A percentile compares a stretch with the other conserved stretches of the same genome.
Evolutionary conservation across 2,888 invertebrate species (phyloP).

Genomic region (Apomyelois bistriatella): DNA sequence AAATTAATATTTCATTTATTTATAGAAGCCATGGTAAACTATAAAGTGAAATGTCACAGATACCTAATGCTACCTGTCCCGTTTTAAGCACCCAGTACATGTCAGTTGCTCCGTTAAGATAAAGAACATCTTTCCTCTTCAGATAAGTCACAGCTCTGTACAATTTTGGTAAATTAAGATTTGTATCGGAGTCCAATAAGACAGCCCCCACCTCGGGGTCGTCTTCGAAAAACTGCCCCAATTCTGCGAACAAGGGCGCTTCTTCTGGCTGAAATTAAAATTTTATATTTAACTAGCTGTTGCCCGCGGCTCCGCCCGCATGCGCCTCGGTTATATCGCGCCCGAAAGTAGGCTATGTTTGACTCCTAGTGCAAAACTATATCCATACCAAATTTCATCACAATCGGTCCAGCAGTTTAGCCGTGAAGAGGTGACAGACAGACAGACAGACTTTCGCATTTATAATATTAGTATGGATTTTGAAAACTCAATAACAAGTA

Average conservation of each 20-base stretch:
- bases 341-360: too few relatives aligned
- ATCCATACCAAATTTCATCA: too few relatives aligned
- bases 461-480: too few relatives aligned
- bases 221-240: constrained; percentile 45
- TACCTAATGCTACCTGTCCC: constrained; percentile 56
- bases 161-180: constrained; percentile 70
- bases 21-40: too few relatives aligned
- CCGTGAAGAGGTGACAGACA: too few relatives aligned
- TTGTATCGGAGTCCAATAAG: constrained; percentile 76
- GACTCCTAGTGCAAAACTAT: too few relatives aligned
- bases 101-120: constrained; percentile 73
- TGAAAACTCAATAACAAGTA: too few relatives aligned
- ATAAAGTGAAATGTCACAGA: not conserved
- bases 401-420: too few relatives aligned
- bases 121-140: constrained; percentile 69
- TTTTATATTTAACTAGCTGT: not conserved
- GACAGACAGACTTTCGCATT: too few relatives aligned
- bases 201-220: constrained; percentile 77
- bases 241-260: constrained; percentile 26
- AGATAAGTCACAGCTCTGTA: constrained; percentile 71
- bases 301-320: too few relatives aligned
- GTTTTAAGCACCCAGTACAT: constrained; percentile 50
- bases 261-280: constrained; percentile 47
- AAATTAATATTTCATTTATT: too few relatives aligned
- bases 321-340: too few relatives aligned